Base-by-base conservation (phyloP, 2,888 invertebrate genomes). In the Cheilosia impressa region DNA sequence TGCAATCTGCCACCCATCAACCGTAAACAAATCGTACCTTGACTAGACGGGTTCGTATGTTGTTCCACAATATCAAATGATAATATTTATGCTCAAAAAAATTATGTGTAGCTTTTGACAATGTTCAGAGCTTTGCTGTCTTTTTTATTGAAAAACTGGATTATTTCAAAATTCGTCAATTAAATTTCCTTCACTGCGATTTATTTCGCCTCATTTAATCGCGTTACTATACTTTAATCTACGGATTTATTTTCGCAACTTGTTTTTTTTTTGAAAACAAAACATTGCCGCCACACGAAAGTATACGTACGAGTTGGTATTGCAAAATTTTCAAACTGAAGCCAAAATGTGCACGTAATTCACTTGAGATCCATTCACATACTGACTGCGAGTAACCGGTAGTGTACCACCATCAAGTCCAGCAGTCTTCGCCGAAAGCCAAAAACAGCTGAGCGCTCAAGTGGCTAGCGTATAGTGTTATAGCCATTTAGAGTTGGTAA, bases 341-440 rank as follows among this genome's bases (percentile, higher is more conserved):
- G 52, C 52, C 43, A 22, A 52, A 43, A 43, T 34, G 58, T 38
- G 17, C 69, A 71, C 57, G 84, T 71, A 84, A 75, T 75, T 84
- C 79, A 75, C 73, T 79, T 66, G 84, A 79, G 75, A 79, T 71
- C 69, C 79, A 75, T 79, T 84, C 84, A 75, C 75, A 65, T 79
- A 84, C 84, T 84, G 79, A 84, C 65, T 84, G 24, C 27, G 22
- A 58, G 79, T 65, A 75, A 69, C 73, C 75, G 79, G 75, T 84
- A 69, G 58, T 45, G 31, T 65, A 24, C 65, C 75, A 75, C 79
- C 63, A 84, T 53, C 69, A 58, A 79, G 73, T 60, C 47, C 60
- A 38, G 13, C 10, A 55, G 53, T 53, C 69, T 60, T 78, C n/a
- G n/a, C 2, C 47, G 50, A 47, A 47, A 65, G 63, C 43, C 52